These are phyloP conservation scores for Pseudolycoriella hygida DNA, from an alignment of 2,888 invertebrate genomes.

Conservation along the genomic window DNA sequence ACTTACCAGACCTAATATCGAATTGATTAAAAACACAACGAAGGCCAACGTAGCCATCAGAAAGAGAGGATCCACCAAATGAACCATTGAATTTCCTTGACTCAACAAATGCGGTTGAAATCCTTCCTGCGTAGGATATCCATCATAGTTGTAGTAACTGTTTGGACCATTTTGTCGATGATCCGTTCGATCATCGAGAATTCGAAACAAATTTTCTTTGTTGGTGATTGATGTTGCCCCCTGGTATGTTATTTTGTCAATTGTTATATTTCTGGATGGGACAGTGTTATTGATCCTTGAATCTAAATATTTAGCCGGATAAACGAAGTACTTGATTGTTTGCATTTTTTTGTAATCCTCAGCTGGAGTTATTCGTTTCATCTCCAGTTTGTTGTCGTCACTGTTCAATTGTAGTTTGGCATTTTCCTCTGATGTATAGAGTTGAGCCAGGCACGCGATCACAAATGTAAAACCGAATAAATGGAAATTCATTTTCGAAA, in stretches of 20 bases:
- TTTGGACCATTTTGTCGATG: too few relatives aligned
- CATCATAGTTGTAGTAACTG: too few relatives aligned
- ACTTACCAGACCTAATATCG: not conserved
- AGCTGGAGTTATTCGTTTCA: not conserved
- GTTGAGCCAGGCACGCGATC: not conserved
- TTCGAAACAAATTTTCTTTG: too few relatives aligned
- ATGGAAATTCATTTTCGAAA: not conserved
- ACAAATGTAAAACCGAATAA: not conserved
- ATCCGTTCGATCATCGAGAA: too few relatives aligned
- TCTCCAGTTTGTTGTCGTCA: too few relatives aligned
- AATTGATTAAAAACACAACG: slow-evolving; percentile 2
- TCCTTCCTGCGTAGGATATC: too few relatives aligned
- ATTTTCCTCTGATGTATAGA: not conserved
- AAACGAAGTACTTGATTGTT: not conserved
- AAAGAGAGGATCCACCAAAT: slow-evolving; percentile 1
- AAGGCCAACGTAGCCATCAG: slow-evolving; percentile 1
- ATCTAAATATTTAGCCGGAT: not conserved
- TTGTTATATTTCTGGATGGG: not conserved
- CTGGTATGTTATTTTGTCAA: too few relatives aligned
- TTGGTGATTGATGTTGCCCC: too few relatives aligned
- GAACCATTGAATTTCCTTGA: not conserved
- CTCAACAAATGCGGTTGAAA: not conserved
- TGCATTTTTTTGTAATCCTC: not conserved
- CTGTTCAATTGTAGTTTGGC: not conserved
- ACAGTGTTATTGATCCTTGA: not conserved